Conservation (phyloP, 1,140 invertebrate species). For the Drosophila ercepeae region DNA sequence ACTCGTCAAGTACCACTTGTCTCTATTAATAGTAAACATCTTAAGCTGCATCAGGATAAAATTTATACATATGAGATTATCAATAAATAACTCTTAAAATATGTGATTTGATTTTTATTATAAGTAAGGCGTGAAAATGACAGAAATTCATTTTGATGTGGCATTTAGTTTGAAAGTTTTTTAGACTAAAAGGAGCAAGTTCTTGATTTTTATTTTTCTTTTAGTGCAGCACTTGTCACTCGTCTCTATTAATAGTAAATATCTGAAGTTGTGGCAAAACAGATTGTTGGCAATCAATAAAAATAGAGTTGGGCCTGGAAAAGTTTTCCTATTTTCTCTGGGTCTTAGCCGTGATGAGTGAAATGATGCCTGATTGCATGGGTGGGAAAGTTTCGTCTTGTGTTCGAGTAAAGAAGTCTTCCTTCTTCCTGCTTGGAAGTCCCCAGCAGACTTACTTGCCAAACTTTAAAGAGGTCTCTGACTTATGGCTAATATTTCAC, state of each 20-base stretch:
- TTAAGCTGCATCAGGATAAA: not conserved
- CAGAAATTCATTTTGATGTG: not conserved
- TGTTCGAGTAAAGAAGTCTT: not conserved
- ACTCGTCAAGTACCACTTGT: constrained; percentile 6
- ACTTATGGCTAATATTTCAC: constrained; percentile 54
- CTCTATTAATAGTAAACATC: constrained; percentile 37
- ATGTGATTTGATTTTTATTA: not conserved
- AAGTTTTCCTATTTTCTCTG: constrained; percentile 55
- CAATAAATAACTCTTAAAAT: not conserved
- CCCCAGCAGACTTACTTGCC: constrained; percentile 2
- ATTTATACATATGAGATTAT: not conserved
- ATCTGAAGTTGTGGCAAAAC: constrained; percentile 16
- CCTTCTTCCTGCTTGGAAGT: not conserved
- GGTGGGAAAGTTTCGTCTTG: constrained; percentile 8
- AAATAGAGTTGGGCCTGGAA: constrained; percentile 12
- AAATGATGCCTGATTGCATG: constrained; percentile 38
- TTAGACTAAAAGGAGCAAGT: no score
- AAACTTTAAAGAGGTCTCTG: constrained; percentile 31
- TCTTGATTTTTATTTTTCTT: not conserved
- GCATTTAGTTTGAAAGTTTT: not conserved
- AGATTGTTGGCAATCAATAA: constrained; percentile 44
- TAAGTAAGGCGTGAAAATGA: not conserved
- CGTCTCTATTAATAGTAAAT: constrained; percentile 58
- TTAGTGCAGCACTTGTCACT: constrained; percentile 13
- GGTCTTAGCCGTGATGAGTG: constrained; percentile 18